These are phyloP conservation scores for Monoplex corrugatus DNA, from an alignment of 2,888 invertebrate species.

Conservation along the genomic window DNA sequence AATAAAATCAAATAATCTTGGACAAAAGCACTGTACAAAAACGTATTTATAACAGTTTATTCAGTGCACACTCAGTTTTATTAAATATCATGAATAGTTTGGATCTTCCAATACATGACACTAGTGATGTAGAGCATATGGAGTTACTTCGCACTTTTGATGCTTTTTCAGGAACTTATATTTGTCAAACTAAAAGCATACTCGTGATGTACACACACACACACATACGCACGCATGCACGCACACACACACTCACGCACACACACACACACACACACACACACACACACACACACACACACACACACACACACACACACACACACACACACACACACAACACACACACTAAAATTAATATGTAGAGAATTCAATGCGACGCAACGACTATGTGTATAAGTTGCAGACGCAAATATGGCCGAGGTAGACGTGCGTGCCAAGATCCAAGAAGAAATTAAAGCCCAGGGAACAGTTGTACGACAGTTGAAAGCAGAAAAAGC, in stretches of 20 bases:
- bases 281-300: constrained; percentile 28
- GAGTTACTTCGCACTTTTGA: too few species aligned
- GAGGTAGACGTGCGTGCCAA: constrained; percentile 54
- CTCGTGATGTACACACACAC: too few species aligned
- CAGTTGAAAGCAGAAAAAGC: constrained; percentile 73
- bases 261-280: constrained; percentile 11
- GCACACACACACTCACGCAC: neutral
- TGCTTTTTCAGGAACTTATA: too few species aligned
- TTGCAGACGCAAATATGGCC: constrained; percentile 48
- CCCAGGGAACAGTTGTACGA: constrained; percentile 72
- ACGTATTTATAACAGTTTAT: neutral
- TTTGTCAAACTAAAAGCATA: too few species aligned
- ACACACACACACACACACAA: neutral
- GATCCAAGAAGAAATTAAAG: constrained; percentile 69
- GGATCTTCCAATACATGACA: too few species aligned
- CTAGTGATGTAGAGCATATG: too few species aligned
- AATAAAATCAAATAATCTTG: too few species aligned
- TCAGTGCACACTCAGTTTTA: too few species aligned
- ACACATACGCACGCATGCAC: neutral
- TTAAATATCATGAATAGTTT: too few species aligned
- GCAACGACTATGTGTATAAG: neutral
- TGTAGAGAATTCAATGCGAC: neutral
- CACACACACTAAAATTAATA: neutral
- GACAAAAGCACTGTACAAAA: too few species aligned
- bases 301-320: constrained; percentile 28